Evolutionary conservation across 2,888 invertebrate species (phyloP).

Genomic region (Hipparchia sbordonii): DNA sequence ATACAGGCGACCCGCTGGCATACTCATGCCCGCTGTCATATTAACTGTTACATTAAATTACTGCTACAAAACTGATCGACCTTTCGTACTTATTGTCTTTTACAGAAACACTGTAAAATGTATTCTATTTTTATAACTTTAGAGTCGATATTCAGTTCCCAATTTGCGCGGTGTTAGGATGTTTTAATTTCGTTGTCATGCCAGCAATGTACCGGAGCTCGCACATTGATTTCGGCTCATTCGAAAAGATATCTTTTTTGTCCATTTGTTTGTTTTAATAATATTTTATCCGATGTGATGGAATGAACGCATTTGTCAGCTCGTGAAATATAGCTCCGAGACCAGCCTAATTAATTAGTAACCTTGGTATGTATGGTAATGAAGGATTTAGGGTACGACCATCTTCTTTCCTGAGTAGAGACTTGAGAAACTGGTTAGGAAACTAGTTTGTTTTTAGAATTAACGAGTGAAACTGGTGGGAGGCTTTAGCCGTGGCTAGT

Average conservation of each 20-base stretch:
- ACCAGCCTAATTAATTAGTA: slow-evolving; percentile 74
- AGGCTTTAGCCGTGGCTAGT: no score
- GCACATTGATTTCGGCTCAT: slow-evolving; percentile 83
- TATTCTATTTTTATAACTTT: slow-evolving; percentile 29
- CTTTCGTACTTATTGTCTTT: slow-evolving; percentile 67
- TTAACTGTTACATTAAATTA: slow-evolving; percentile 84
- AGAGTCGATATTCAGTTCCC: slow-evolving; percentile 42
- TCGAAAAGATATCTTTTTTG: slow-evolving; percentile 79
- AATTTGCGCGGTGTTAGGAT: slow-evolving; percentile 39
- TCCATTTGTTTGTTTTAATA: slow-evolving; percentile 83
- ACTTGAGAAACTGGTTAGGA: neutral
- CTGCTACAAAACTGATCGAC: slow-evolving; percentile 72
- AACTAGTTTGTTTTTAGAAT: neutral
- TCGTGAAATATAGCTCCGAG: slow-evolving; percentile 73
- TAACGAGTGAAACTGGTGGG: neutral
- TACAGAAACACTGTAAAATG: slow-evolving; percentile 44
- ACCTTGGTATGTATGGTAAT: slow-evolving; percentile 68
- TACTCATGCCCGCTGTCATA: slow-evolving; percentile 81
- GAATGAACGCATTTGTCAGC: slow-evolving; percentile 81
- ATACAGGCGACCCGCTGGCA: slow-evolving; percentile 79
- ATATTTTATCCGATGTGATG: slow-evolving; percentile 82
- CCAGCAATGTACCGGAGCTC: slow-evolving; percentile 71
- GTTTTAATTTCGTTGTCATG: slow-evolving; percentile 45
- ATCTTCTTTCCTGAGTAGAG: neutral
- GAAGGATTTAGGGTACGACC: slow-evolving; percentile 53